These are phyloP conservation scores for Daphoenositta chrysoptera DNA, from an alignment of 2,113 vertebrate species.

Conservation along the genomic window DNA sequence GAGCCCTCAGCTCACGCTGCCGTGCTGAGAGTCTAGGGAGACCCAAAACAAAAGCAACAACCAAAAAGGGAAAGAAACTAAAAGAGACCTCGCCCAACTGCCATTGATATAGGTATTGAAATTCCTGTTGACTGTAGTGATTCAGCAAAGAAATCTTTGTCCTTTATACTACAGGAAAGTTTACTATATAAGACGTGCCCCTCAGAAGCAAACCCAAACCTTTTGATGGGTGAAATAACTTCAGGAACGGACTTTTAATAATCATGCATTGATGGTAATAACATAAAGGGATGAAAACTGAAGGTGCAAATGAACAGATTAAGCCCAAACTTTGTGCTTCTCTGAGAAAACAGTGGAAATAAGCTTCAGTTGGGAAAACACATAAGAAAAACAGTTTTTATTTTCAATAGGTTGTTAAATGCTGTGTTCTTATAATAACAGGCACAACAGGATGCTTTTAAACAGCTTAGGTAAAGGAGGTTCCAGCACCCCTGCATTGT, in stretches of 20 bases:
- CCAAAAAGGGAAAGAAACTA: background rate
- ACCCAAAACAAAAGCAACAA: background rate
- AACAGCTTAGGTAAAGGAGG: background rate
- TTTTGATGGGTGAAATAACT: background rate
- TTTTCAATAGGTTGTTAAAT: background rate
- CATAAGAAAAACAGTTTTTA: background rate
- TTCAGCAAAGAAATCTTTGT: background rate
- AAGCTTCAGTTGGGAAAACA: background rate
- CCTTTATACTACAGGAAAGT: background rate
- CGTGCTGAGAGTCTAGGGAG: background rate
- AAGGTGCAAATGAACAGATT: background rate
- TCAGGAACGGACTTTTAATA: background rate
- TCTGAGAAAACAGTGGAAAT: background rate
- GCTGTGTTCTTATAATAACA: background rate
- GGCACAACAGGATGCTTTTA: background rate
- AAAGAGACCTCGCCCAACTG: background rate
- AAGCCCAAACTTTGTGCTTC: background rate
- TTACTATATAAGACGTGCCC: background rate
- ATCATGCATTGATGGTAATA: background rate
- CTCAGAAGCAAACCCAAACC: background rate
- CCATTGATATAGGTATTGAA: background rate
- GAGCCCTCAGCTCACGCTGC: background rate
- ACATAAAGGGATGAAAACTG: background rate
- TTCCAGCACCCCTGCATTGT: background rate
- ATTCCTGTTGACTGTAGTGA: background rate